Base-by-base conservation (phyloP, 2,797 vertebrate genomes). In the Mycteria americana region DNA sequence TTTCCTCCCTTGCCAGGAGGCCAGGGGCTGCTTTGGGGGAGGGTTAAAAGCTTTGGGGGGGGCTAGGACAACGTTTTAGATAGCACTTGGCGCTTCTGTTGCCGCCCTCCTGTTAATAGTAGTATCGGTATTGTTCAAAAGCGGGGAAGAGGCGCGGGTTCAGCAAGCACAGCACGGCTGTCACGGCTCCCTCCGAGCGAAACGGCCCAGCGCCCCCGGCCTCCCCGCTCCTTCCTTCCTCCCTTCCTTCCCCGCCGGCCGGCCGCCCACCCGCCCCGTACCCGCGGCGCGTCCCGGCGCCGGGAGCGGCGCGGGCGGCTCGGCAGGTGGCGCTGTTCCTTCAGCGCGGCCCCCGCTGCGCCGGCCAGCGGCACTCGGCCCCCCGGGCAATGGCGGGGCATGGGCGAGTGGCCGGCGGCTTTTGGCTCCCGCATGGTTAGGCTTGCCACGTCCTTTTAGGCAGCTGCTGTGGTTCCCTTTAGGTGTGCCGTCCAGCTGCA, bases 291-390 rank as follows among this genome's bases (percentile, higher is more conserved):
- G 56, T 30, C 56, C 54, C 56, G 25, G 21, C 43, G 35, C 10
- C 16, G 30, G 60, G 51, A 28, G 70, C 13, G 65, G 46, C 46
- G 73, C 18, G n/a, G 50, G 22, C 33, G 53, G 45, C 53, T 65
- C 92, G 64, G 86, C 84, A 95, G 92, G 76, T 27, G 95, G 83
- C 92, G 80, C 33, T 91, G 84, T 53, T 57, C 81, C 81, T n/a
- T 65, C 67, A 46, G 74, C 68, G 43, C 54, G 9, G 37, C 41
- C n/a, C 17, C 33, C 12, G 22, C 56, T 4, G 45, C 5, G 39
- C 15, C 33, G 39, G 31, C 13, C 46, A 6, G 23, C 25, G 8
- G 5, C 6, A 2, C 33, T n/a, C 27, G 16, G 13, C 16, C 17
- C 30, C 45, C 15, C 5, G 39, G 35, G 46, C 30, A 3, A 1